Percentiles rank a stretch among this genome's conserved stretches.
phyloP scores from a whole-genome alignment of 2,888 invertebrate species.

The Agrochola macilenta region DNA sequence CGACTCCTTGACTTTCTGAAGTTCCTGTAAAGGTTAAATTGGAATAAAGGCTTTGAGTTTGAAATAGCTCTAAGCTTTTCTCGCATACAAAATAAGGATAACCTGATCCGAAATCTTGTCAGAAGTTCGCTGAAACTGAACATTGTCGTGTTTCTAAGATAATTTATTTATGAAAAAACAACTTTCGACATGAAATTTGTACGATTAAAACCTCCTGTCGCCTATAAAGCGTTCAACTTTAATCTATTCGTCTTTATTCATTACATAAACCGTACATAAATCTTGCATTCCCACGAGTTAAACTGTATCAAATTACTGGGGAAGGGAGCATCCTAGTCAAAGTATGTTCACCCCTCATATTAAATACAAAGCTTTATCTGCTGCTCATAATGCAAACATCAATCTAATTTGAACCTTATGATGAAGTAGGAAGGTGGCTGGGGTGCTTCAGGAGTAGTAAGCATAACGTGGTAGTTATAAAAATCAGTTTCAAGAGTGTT shows the following conservation, averaged over 20 bases:
- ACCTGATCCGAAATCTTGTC: not conserved
- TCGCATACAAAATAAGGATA: not conserved
- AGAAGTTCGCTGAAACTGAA: not conserved
- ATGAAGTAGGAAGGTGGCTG: conserved; percentile 37
- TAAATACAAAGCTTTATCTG: conserved; percentile 55
- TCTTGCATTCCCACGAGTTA: conserved; percentile 84
- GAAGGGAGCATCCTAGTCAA: conserved; percentile 76
- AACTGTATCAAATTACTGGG: conserved; percentile 86
- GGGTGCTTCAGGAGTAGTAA: conserved; percentile 14
- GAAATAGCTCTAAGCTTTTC: not conserved
- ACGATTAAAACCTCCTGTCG: conserved; percentile 58
- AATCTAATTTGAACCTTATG: conserved; percentile 65
- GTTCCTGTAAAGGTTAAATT: not conserved
- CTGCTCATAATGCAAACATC: conserved; percentile 5
- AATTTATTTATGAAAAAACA: conserved; percentile 43
- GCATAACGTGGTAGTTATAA: conserved; percentile 67
- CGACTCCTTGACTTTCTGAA: too few relatives aligned
- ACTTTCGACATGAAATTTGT: conserved; percentile 53
- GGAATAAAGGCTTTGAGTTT: not conserved
- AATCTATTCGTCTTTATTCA: conserved; percentile 73
- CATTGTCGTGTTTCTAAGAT: conserved; percentile 2
- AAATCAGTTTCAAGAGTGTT: conserved; percentile 86
- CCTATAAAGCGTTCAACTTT: conserved; percentile 66
- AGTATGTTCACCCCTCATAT: conserved; percentile 78
- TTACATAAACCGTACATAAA: conserved; percentile 74